These are phyloP conservation scores for Solea solea DNA, from an alignment of 2,113 vertebrate species.

Conservation along the genomic window DNA sequence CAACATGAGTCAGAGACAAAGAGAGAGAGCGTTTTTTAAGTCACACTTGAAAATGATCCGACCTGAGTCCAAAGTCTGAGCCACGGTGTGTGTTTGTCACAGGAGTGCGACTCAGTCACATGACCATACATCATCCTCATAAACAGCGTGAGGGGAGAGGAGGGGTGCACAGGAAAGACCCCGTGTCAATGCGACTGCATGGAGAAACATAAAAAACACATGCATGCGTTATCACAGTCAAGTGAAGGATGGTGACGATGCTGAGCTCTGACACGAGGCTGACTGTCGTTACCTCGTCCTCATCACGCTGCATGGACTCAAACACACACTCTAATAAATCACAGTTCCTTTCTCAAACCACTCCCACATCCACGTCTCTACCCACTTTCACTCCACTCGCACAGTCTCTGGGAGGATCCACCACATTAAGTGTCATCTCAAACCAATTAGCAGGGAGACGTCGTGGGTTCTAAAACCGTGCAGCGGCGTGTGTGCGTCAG, in stretches of 20 bases:
- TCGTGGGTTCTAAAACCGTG: not conserved
- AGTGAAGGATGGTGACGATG: conserved; percentile 7
- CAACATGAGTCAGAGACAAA: not conserved
- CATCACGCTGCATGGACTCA: not conserved
- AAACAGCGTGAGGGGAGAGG: not conserved
- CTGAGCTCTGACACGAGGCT: conserved; percentile 16
- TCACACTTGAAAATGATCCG: not conserved
- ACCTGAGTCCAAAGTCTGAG: not conserved
- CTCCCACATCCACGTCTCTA: not conserved
- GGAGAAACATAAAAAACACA: conserved; percentile 4
- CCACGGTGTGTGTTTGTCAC: no score
- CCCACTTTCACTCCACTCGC: not conserved
- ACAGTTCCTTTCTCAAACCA: conserved; percentile 3
- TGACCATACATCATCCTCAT: not conserved
- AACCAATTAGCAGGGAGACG: not conserved
- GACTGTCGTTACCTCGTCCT: conserved; percentile 1
- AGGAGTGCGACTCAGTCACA: no score
- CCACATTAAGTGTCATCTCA: not conserved
- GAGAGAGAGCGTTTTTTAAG: no score
- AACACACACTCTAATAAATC: conserved; percentile 10
- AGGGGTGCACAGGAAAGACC: not conserved
- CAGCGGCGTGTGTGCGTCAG: not conserved
- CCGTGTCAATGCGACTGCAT: conserved; percentile 2
- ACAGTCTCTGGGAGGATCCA: not conserved
- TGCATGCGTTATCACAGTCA: not conserved